Conservation (phyloP, 2,888 invertebrate species). For the Chymomyza fuscimana region DNA sequence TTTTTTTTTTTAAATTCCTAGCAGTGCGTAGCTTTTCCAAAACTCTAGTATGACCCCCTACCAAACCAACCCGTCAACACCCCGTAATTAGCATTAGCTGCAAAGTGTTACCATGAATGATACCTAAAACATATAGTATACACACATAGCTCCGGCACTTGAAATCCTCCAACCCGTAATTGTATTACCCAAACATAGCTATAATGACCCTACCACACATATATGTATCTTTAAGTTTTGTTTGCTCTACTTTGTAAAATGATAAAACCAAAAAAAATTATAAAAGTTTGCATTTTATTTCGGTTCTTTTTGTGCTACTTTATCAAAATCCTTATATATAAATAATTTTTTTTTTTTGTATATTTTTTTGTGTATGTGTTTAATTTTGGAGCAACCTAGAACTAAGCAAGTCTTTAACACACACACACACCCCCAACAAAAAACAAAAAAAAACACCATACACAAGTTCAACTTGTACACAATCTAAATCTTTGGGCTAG, state of each 20-base stretch:
- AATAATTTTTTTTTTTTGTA: conserved; percentile 5
- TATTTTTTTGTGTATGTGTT: conserved; percentile 10
- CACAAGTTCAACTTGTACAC: neutral
- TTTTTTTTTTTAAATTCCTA: neutral
- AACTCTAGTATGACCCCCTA: neutral
- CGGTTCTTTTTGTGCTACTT: neutral
- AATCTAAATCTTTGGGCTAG: neutral
- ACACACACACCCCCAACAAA: neutral
- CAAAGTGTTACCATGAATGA: neutral
- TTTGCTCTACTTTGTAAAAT: neutral
- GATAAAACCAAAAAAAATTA: neutral
- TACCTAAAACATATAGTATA: neutral
- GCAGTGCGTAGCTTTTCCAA: neutral
- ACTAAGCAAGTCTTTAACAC: conserved; percentile 2
- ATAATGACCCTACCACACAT: neutral
- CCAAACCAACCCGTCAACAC: neutral
- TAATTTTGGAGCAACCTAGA: conserved; percentile 7
- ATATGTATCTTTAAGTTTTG: neutral
- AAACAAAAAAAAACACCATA: neutral
- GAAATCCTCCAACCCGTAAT: neutral
- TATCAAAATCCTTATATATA: neutral
- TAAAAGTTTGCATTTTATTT: neutral
- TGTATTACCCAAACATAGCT: neutral
- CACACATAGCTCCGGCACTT: conserved; percentile 4
- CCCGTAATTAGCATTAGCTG: neutral